Percentiles rank a stretch among this genome's conserved stretches.
These are phyloP conservation scores for Procambarus virginalis DNA, from an alignment of 1,140 invertebrate genomes.

Conservation along the genomic window DNA sequence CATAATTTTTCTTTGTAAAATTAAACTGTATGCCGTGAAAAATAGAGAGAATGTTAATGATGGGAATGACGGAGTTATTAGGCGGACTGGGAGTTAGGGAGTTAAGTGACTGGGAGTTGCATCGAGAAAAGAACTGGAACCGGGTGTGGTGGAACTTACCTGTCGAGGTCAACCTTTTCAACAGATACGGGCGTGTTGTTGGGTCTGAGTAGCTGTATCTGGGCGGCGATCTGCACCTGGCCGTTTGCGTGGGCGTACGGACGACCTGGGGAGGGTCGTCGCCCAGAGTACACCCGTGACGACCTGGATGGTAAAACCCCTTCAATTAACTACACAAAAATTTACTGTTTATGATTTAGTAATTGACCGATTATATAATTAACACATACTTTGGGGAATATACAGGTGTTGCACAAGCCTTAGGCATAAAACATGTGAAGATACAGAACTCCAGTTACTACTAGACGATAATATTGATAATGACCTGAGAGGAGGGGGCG, in stretches of 20 bases:
- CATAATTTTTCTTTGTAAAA: no score
- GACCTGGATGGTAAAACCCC: neutral
- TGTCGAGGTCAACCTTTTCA: slow-evolving; percentile 53
- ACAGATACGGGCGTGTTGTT: slow-evolving; percentile 62
- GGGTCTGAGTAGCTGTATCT: slow-evolving; percentile 53
- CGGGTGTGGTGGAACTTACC: slow-evolving; percentile 3
- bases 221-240: slow-evolving; percentile 36
- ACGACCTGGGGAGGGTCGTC: slow-evolving; percentile 27
- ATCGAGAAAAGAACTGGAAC: no score
- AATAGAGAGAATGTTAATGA: no score
- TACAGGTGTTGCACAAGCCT: no score
- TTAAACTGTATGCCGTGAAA: no score
- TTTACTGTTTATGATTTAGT: no score
- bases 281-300: slow-evolving; percentile 46
- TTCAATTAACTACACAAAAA: neutral
- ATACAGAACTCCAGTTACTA: neutral
- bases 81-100: no score
- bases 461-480: neutral
- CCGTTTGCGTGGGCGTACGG: slow-evolving; percentile 38
- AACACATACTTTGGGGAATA: no score
- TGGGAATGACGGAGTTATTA: no score
- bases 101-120: no score
- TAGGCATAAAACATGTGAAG: neutral
- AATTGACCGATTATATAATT: no score
- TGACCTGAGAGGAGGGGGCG: slow-evolving; percentile 44